These are phyloP conservation scores for Phrynocephalus guinanensis DNA, from an alignment of 2,797 vertebrate genomes.

Conservation along the genomic window DNA sequence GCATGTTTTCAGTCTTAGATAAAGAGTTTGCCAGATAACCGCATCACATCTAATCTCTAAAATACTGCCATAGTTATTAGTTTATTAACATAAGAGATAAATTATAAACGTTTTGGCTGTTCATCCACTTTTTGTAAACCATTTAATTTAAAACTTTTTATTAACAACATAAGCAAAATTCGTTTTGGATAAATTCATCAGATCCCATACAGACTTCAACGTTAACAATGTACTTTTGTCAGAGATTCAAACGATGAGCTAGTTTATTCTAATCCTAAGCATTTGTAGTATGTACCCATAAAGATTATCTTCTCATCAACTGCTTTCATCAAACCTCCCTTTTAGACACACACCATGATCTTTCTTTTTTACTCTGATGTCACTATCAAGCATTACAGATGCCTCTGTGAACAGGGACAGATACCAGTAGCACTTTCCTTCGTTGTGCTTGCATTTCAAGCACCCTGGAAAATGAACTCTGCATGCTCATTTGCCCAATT, in stretches of 20 bases:
- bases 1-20: neutral
- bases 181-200: neutral
- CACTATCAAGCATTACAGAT: constrained; percentile 10
- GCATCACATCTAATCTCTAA: neutral
- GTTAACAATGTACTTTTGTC: neutral
- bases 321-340: neutral
- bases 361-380: neutral
- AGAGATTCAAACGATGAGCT: neutral
- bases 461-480: constrained; percentile 43
- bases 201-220: neutral
- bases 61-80: neutral
- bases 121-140: neutral
- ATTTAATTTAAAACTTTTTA: neutral
- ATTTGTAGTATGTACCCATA: neutral
- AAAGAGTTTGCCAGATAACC: neutral
- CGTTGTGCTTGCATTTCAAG: constrained; percentile 24
- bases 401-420: constrained; percentile 5
- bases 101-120: neutral
- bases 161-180: neutral
- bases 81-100: neutral
- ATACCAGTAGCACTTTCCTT: constrained; percentile 11
- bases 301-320: constrained; percentile 8
- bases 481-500: constrained; percentile 34
- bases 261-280: neutral
- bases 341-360: neutral